Conservation (phyloP, 2,888 invertebrate species). For the Drosophila eohydei region DNA sequence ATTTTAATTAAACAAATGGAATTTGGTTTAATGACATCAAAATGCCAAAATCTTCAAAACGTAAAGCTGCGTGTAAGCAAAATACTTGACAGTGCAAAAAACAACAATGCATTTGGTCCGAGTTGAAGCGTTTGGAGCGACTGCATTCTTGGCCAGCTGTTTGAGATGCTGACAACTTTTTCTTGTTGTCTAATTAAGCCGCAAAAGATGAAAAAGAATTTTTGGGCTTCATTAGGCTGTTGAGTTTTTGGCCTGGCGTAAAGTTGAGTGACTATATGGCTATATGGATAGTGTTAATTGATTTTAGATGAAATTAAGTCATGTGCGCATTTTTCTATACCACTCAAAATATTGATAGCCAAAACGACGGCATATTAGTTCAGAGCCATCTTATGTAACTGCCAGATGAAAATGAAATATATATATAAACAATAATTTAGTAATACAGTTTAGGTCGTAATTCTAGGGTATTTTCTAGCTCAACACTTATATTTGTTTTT, state of each 20-base stretch:
- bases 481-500: neutral
- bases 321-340: conserved; percentile 53
- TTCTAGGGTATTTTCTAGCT: neutral
- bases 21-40: conserved; percentile 69
- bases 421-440: neutral
- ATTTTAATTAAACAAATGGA: conserved; percentile 67
- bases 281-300: conserved; percentile 55
- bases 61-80: conserved; percentile 47
- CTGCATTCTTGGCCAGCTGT: conserved; percentile 60
- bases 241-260: conserved; percentile 24
- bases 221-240: conserved; percentile 63
- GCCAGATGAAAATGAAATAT: neutral
- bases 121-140: conserved; percentile 52
- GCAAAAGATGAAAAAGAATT: conserved; percentile 63
- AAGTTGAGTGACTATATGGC: conserved; percentile 22
- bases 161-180: conserved; percentile 45
- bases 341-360: neutral
- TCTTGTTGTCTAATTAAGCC: conserved; percentile 66
- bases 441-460: too few species aligned
- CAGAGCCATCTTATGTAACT: too few species aligned
- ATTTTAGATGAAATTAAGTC: conserved; percentile 66
- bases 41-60: conserved; percentile 49
- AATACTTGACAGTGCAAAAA: conserved; percentile 23
- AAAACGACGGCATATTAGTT: neutral
- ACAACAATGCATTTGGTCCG: conserved; percentile 22